These are phyloP conservation scores for Cepphus grylle DNA, from an alignment of 2,113 vertebrate genomes.

Conservation along the genomic window DNA sequence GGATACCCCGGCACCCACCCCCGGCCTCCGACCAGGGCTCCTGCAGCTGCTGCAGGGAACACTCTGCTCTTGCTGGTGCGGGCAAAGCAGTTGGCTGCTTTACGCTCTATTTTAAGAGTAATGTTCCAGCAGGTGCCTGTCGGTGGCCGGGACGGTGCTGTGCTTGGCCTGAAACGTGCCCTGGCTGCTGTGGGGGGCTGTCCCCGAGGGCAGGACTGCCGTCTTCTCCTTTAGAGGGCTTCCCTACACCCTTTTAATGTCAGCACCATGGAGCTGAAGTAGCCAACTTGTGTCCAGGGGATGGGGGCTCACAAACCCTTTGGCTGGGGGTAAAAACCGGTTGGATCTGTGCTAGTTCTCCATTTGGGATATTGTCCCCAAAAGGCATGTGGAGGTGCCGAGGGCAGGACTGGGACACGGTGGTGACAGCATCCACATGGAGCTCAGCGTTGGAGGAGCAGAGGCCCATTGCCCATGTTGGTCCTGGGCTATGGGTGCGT, in stretches of 20 bases:
- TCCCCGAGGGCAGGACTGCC: neutral
- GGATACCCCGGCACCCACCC: neutral
- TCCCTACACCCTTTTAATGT: neutral
- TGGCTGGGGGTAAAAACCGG: neutral
- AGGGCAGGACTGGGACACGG: neutral
- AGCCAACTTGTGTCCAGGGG: neutral
- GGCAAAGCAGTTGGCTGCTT: neutral
- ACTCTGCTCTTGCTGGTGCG: neutral
- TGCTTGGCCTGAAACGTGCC: neutral
- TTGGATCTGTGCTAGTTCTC: neutral
- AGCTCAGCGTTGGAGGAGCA: neutral
- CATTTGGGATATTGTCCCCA: neutral
- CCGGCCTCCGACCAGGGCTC: neutral
- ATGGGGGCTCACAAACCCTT: neutral
- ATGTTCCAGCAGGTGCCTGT: neutral
- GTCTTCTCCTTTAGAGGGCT: neutral
- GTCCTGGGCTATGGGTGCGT: neutral
- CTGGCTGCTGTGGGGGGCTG: neutral
- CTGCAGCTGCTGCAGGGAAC: neutral
- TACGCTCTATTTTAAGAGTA: neutral
- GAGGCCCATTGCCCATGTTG: neutral
- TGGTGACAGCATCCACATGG: accelerated
- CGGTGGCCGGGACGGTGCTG: neutral
- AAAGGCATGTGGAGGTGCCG: accelerated
- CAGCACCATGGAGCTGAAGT: neutral